Conservation (phyloP, 2,113 vertebrate species). For the Barbus barbus region DNA sequence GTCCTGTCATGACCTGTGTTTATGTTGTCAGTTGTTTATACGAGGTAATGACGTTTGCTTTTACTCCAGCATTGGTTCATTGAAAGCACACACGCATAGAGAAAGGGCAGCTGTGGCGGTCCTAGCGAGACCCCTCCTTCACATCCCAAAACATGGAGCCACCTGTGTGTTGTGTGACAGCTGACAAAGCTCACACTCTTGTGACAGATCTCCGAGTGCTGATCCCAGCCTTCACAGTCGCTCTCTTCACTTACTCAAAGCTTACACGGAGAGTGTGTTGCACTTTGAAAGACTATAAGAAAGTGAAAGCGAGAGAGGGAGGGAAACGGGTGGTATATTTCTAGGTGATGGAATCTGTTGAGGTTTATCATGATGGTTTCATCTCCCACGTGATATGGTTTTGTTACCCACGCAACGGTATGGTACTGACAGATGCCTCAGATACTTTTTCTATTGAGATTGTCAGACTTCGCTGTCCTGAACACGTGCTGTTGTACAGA, state of each 20-base stretch:
- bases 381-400: constrained; percentile 18
- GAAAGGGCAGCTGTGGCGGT: constrained; percentile 34
- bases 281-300: not conserved
- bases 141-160: constrained; percentile 18
- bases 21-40: constrained; percentile 13
- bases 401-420: not conserved
- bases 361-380: constrained; percentile 26
- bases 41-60: constrained; percentile 16
- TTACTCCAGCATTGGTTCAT: not conserved
- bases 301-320: not conserved
- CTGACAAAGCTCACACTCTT: constrained; percentile 69
- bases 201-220: constrained; percentile 64
- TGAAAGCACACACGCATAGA: not conserved
- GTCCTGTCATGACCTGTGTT: not conserved
- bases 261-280: not conserved
- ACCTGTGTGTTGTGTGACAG: constrained; percentile 59
- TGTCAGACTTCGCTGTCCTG: not conserved
- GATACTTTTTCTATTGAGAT: not conserved
- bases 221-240: constrained; percentile 50
- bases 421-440: not conserved
- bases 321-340: not conserved
- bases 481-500: not conserved
- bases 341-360: constrained; percentile 31
- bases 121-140: not conserved
- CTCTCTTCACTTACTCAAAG: not conserved